A percentile compares a stretch with the other conserved stretches of the same genome.
These are phyloP conservation scores for Synergus laeviventris DNA, from an alignment of 2,888 invertebrate genomes.

Conservation along the genomic window DNA sequence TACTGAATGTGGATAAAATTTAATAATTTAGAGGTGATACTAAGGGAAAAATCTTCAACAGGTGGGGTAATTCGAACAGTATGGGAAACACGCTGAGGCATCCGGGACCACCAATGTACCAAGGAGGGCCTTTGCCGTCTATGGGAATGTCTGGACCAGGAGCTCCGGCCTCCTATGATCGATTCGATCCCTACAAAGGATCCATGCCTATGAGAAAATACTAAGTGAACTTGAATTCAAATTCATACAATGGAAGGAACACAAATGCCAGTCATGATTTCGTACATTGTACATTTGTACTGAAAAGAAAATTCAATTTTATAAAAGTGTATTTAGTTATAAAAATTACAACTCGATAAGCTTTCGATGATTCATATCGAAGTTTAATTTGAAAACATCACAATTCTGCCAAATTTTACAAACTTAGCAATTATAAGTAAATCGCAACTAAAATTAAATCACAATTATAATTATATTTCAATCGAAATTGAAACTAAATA, in stretches of 20 bases:
- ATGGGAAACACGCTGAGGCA: slow-evolving; percentile 72
- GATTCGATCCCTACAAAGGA: slow-evolving; percentile 74
- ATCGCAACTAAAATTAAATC: background rate
- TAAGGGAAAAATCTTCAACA: background rate
- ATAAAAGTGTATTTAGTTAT: background rate
- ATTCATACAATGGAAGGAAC: background rate
- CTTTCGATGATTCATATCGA: background rate
- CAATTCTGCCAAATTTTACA: background rate
- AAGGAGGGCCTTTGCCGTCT: slow-evolving; percentile 72
- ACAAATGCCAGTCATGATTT: slow-evolving; percentile 32
- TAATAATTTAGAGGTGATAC: background rate
- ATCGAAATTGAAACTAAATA: background rate
- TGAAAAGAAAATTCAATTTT: background rate
- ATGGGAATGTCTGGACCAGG: slow-evolving; percentile 71
- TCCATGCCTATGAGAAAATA: slow-evolving; percentile 73
- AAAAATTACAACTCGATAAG: background rate
- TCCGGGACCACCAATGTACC: slow-evolving; percentile 72
- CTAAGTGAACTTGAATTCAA: slow-evolving; percentile 51
- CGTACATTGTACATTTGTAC: slow-evolving; percentile 1
- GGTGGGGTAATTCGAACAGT: slow-evolving; percentile 71
- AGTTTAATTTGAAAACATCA: background rate
- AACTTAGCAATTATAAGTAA: background rate
- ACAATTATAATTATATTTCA: background rate
- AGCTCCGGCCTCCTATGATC: slow-evolving; percentile 69
- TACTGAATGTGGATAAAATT: background rate